A percentile compares a stretch with the other conserved stretches of the same genome.
Conservation (phyloP, 2,888 invertebrate genomes). For the Cataglyphis altisquamis region DNA sequence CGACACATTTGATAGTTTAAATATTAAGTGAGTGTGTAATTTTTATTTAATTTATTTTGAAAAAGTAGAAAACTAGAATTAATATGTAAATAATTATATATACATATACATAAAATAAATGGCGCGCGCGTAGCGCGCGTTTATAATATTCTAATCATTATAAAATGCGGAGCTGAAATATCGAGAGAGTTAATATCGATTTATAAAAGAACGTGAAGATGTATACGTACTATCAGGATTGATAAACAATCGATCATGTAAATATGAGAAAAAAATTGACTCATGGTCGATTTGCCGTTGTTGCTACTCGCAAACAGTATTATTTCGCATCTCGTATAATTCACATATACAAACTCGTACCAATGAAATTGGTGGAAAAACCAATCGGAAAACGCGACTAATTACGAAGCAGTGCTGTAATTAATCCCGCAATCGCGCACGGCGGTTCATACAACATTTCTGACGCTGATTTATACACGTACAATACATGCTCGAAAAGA, state of each 20-base stretch:
- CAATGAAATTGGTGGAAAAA: slow-evolving; percentile 23
- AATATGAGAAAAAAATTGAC: slow-evolving; percentile 8
- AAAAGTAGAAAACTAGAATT: too few species aligned
- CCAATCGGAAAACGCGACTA: slow-evolving; percentile 43
- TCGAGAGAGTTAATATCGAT: neutral
- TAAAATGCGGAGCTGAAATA: neutral
- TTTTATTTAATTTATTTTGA: too few species aligned
- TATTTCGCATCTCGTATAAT: neutral
- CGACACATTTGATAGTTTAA: too few species aligned
- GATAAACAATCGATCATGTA: slow-evolving; percentile 8
- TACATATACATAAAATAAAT: too few species aligned
- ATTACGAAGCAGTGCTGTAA: slow-evolving; percentile 44
- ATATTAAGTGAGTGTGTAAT: too few species aligned
- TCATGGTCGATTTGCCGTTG: neutral
- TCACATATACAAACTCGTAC: neutral
- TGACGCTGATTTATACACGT: slow-evolving; percentile 36
- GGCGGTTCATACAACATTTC: slow-evolving; percentile 4
- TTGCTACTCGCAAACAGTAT: neutral
- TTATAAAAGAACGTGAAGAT: neutral
- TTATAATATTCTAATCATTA: neutral
- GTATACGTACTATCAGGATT: neutral
- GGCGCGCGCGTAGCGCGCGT: too few species aligned
- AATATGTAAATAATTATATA: too few species aligned
- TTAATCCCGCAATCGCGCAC: slow-evolving; percentile 41
- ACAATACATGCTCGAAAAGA: slow-evolving; percentile 19